A percentile compares a stretch with the other conserved stretches of the same genome.
Evolutionary conservation across 2,797 vertebrate species (phyloP).

Genomic region (Allobates femoralis): DNA sequence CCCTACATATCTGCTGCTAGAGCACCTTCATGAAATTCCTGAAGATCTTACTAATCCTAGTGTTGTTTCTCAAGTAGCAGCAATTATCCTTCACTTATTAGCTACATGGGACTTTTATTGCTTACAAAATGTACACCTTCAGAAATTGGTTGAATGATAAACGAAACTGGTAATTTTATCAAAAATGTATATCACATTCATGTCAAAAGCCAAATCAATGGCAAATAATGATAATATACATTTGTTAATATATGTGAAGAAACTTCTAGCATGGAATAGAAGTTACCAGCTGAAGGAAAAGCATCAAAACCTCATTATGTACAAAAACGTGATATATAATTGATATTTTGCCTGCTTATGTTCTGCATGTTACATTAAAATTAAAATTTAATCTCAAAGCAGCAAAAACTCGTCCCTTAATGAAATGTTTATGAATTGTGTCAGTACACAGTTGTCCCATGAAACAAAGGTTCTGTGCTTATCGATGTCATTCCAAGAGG

Average conservation of each 20-base stretch:
- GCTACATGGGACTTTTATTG: neutral
- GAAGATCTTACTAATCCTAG: conserved; percentile 19
- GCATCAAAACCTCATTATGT: neutral
- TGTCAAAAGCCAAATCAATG: neutral
- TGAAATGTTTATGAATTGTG: conserved; percentile 38
- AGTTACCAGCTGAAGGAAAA: neutral
- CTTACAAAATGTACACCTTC: neutral
- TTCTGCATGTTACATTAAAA: neutral
- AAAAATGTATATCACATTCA: neutral
- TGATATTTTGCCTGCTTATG: neutral
- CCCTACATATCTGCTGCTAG: conserved; percentile 8
- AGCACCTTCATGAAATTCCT: conserved; percentile 46
- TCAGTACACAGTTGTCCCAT: conserved; percentile 8
- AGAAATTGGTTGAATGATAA: neutral
- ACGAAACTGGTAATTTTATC: neutral
- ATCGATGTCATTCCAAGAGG: conserved; percentile 35
- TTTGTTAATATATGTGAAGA: no score
- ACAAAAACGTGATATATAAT: neutral
- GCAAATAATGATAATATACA: neutral
- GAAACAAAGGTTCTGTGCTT: conserved; percentile 49
- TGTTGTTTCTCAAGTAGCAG: conserved; percentile 5
- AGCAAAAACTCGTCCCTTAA: neutral
- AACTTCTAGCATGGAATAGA: no score
- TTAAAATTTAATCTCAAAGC: neutral
- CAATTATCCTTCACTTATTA: conserved; percentile 16